Conservation (phyloP, 2,797 vertebrate genomes). For the Orestias chungarensis region DNA sequence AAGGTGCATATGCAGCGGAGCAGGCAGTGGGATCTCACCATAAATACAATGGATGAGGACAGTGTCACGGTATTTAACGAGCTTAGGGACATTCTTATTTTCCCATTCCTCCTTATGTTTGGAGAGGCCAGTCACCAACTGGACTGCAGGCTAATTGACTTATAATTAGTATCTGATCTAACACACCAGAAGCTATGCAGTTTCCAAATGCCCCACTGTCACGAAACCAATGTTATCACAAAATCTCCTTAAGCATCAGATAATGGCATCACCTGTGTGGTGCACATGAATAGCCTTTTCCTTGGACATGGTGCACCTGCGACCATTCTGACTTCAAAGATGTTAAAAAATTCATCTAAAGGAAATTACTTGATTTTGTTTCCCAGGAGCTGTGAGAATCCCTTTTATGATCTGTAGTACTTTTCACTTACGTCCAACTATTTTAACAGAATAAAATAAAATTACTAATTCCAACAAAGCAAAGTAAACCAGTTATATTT, state of each 20-base stretch:
- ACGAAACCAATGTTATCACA: conserved; percentile 15
- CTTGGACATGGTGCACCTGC: background rate
- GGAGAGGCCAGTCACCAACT: conserved; percentile 65
- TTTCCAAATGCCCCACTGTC: conserved; percentile 16
- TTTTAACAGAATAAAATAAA: background rate
- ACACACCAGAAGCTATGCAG: conserved; percentile 34
- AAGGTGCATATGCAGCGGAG: conserved; percentile 28
- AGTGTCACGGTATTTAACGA: conserved; percentile 65
- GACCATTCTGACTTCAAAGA: background rate
- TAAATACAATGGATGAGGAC: conserved; percentile 49
- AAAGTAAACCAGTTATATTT: background rate
- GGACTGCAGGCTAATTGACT: conserved; percentile 76
- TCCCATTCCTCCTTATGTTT: conserved; percentile 60
- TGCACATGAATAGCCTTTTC: background rate
- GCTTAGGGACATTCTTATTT: conserved; percentile 56
- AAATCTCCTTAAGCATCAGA: conserved; percentile 50
- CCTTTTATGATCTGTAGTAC: background rate
- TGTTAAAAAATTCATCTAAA: conserved; percentile 4
- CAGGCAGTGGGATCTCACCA: conserved; percentile 22
- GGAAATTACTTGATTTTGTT: conserved; percentile 8
- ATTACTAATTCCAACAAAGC: background rate
- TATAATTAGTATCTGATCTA: conserved; percentile 78
- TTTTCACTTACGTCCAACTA: background rate
- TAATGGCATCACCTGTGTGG: background rate
- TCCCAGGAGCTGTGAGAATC: conserved; percentile 1